Evolutionary conservation across 2,113 vertebrate genomes (phyloP).

Genomic region (Columba janthina): DNA sequence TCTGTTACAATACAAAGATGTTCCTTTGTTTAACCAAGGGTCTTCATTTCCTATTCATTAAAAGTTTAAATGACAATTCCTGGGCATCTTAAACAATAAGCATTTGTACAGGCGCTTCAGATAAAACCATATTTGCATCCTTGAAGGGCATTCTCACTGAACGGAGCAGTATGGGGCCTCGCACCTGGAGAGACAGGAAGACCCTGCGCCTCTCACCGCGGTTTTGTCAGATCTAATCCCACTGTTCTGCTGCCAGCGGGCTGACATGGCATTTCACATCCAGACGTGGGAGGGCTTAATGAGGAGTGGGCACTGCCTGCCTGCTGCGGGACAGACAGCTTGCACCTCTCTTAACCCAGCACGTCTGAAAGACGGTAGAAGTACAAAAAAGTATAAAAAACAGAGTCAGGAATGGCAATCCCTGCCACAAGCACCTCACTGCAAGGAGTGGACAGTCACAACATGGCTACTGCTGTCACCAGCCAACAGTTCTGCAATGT

Average conservation of each 20-base stretch:
- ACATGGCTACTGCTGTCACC: rapidly evolving
- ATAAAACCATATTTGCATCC: conserved; percentile 52
- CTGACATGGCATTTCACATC: conserved; percentile 40
- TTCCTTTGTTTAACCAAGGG: neutral
- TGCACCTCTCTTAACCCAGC: neutral
- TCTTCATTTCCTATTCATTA: conserved; percentile 56
- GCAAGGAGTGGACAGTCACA: neutral
- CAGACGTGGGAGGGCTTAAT: conserved; percentile 24
- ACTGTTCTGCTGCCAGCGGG: conserved; percentile 44
- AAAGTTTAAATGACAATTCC: conserved; percentile 52
- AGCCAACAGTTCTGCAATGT: neutral
- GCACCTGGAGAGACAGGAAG: conserved; percentile 52
- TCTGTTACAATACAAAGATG: neutral
- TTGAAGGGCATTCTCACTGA: conserved; percentile 56
- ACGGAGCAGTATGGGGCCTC: conserved; percentile 40
- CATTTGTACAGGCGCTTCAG: conserved; percentile 1
- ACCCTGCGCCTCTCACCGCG: neutral
- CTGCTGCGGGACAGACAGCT: neutral
- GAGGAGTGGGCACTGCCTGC: neutral
- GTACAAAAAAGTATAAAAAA: neutral
- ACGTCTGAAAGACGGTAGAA: conserved; percentile 13
- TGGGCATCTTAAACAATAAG: neutral
- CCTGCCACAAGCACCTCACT: neutral
- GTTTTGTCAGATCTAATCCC: conserved; percentile 14
- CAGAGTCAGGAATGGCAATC: neutral